Evolutionary conservation across 2,888 invertebrate species (phyloP), one percentile per base, ranked within the genome.

Genomic region (Dryadula phaetusa): DNA sequence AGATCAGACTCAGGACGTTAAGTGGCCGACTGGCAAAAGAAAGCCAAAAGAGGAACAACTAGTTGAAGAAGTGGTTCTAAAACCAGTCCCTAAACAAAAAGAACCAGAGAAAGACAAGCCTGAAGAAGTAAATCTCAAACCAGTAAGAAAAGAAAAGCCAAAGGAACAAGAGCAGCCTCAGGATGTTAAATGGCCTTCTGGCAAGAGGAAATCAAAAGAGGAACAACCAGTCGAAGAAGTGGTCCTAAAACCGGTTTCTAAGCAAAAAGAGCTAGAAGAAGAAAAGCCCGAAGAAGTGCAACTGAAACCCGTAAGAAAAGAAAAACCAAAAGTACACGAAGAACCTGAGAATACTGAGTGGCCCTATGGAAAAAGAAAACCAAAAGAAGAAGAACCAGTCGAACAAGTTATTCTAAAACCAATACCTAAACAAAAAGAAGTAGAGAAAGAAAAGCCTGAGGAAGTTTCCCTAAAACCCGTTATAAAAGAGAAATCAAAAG

Each of bases 221-320:
- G 80, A 85, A 63, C 83, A 72, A 73, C 81, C 83, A 20, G 40
- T 73, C 7, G 83, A 87, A 73, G 80, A 85, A 70, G 81, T 85
- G 7, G 71, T 82, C 18, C 75, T 87, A 3, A 83, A 82, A 69
- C 88, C 92, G 0, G 79, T 88, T 72, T 82, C 71, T 72, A 91
- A 75, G 28, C 76, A 79, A 72, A 75, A 81, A 62, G 75, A 73
- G 34, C 73, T 10, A 20, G 62, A 72, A 3, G 82, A 81, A 61
- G 62, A 67, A 49, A 67, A 70, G 32, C 61, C 70, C 63, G 70
- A 78, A 0, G 53, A 70, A 71, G 86, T 92, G 70, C 82, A 90
- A 4, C 83, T 20, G 12, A 20, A 84, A n/a, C 87, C n/a, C n/a
- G n/a, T 22, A 8, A 64, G 62, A 42, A 66, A 71, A 62, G 64